Evolutionary conservation across 2,888 invertebrate genomes (phyloP), one percentile per base, ranked within the genome.

Genomic region (Cancer borealis): DNA sequence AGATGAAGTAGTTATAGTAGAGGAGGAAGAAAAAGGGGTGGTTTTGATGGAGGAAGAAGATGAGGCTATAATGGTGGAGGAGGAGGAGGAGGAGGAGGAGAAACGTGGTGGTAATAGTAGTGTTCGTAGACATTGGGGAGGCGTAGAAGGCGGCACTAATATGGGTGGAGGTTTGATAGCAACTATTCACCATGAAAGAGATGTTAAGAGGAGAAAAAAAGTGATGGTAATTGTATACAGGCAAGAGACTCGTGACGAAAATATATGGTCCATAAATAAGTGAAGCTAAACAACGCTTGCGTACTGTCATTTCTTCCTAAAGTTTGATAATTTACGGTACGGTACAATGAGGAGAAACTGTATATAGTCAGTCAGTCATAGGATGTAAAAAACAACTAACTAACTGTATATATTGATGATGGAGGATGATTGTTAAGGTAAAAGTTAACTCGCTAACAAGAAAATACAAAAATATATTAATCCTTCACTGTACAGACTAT

Each of bases 71-170:
- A n/a, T 6, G 60, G 39, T 17, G 90, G n/a, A 26, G 49, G 90
- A 54, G 49, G 90, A 54, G 17, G 90, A 46, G 73, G 21, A 91
- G 91, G 46, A 4, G n/a, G 90, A 60, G 87, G 45, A 66, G 66
- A 21, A 66, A 66, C 17, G 66, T 17, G 5, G n/a, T 14, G 21
- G 39, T 84, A 84, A 84, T 84, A 10, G 84, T 39, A 84, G 39
- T 4, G 84, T 5, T 39, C 84, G 14, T 39, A 39, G 84, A 39
- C 14, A 39, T 39, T 12, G 84, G 39, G 84, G 84, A 84, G 39
- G 84, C 84, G 84, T 39, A 84, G 84, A 10, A 12, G 39, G 39
- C 84, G 84, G 84, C 39, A 17, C 10, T 84, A 39, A 84, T 84
- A 39, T 10, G 39, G 84, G 84, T 84, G 84, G n/a, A 84, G 73